phyloP scores from a whole-genome alignment of 2,888 invertebrate genomes.

The Drepana falcataria region DNA sequence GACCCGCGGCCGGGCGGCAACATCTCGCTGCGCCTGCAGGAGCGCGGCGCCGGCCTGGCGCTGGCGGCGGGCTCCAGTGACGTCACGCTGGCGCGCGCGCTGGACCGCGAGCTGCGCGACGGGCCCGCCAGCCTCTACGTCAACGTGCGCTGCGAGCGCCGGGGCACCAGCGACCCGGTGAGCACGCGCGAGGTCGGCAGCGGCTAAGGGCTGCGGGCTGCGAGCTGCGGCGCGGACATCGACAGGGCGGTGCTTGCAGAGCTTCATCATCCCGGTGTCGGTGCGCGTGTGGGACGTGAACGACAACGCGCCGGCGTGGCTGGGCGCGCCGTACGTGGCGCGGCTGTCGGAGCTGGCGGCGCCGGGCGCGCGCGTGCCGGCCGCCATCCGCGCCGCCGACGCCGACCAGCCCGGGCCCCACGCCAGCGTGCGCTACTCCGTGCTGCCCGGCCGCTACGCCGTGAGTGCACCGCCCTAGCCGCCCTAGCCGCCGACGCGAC shows the following conservation, averaged over 20 bases:
- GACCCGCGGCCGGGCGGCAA: slow-evolving; percentile 86
- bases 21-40: slow-evolving; percentile 87
- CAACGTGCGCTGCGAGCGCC: slow-evolving; percentile 90
- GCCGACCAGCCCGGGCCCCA: slow-evolving; percentile 93
- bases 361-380: slow-evolving; percentile 84
- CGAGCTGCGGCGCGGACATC: too few relatives aligned
- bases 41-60: slow-evolving; percentile 87
- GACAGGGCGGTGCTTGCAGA: slow-evolving; percentile 52
- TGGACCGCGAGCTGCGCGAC: slow-evolving; percentile 90
- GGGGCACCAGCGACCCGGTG: slow-evolving; percentile 88
- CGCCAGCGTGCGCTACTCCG: slow-evolving; percentile 90
- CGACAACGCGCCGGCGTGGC: slow-evolving; percentile 92
- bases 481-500: too few relatives aligned
- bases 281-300: slow-evolving; percentile 94
- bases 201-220: too few relatives aligned
- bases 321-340: slow-evolving; percentile 88
- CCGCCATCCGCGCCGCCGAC: slow-evolving; percentile 88
- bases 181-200: slow-evolving; percentile 12
- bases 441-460: slow-evolving; percentile 87
- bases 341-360: slow-evolving; percentile 91
- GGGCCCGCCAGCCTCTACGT: slow-evolving; percentile 92
- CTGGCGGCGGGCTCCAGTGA: slow-evolving; percentile 89
- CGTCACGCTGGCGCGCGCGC: slow-evolving; percentile 84
- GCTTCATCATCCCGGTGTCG: slow-evolving; percentile 88
- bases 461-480: slow-evolving; percentile 50